phyloP scores from a whole-genome alignment of 2,888 invertebrate genomes.

The Lasioglossum malachurum region DNA sequence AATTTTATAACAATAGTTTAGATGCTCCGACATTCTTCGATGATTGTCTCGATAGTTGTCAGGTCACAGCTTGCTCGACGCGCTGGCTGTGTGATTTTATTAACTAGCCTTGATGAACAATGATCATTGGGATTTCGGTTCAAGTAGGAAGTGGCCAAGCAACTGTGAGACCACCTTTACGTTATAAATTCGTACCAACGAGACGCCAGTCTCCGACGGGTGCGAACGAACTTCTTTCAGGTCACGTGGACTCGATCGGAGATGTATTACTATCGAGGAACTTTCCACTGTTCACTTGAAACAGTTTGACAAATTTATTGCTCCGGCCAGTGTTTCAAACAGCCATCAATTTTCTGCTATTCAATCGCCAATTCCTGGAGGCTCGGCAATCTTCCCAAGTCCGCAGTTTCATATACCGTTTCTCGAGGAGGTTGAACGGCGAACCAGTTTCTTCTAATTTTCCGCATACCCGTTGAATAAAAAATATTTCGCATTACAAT shows the following conservation, averaged over 20 bases:
- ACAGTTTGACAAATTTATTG: neutral
- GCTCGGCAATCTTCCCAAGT: neutral
- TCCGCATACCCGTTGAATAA: neutral
- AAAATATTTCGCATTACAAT: neutral
- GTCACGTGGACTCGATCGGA: conserved; percentile 36
- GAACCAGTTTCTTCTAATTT: neutral
- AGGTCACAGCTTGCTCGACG: neutral
- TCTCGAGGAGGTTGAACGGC: neutral
- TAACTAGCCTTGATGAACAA: neutral
- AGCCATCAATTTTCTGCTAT: neutral
- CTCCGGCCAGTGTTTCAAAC: neutral
- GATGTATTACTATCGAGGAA: conserved; percentile 28
- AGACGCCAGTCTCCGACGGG: conserved; percentile 13
- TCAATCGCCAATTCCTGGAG: neutral
- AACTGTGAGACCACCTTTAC: conserved; percentile 20
- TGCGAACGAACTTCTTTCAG: conserved; percentile 47
- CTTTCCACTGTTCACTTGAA: conserved; percentile 19
- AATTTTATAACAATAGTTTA: neutral
- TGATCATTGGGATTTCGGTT: neutral
- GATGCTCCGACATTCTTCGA: neutral
- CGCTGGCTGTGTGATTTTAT: neutral
- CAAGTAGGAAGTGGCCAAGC: neutral
- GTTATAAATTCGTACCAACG: conserved; percentile 17
- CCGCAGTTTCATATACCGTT: neutral
- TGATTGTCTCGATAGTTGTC: neutral